Percentiles rank a stretch among this genome's conserved stretches.
These are phyloP conservation scores for Procambarus clarkii DNA, from an alignment of 1,140 invertebrate species.

Conservation along the genomic window DNA sequence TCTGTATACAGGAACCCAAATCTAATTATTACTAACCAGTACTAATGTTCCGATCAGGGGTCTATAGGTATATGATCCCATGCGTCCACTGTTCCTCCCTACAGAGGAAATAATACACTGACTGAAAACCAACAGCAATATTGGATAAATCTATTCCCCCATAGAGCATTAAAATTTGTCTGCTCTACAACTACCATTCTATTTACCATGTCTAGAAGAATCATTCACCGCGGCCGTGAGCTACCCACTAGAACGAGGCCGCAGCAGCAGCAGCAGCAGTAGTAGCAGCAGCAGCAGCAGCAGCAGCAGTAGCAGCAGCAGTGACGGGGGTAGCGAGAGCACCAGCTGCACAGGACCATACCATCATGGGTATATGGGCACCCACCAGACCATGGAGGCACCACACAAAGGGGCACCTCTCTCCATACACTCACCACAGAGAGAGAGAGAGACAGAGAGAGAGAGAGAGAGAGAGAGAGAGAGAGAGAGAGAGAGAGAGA, in stretches of 20 bases:
- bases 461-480: no score
- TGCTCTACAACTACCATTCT: conserved; percentile 63
- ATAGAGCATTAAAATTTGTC: conserved; percentile 44
- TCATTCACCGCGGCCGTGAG: conserved; percentile 63
- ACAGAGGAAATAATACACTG: conserved; percentile 53
- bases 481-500: no score
- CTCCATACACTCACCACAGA: neutral
- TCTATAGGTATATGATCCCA: conserved; percentile 62
- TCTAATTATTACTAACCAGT: conserved; percentile 38
- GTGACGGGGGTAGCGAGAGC: neutral
- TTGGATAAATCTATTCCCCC: conserved; percentile 56
- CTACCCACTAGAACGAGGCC: conserved; percentile 67
- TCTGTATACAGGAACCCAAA: conserved; percentile 46
- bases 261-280: conserved; percentile 61
- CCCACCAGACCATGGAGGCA: neutral
- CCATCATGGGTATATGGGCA: neutral
- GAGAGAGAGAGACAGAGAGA: neutral
- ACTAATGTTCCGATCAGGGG: conserved; percentile 57
- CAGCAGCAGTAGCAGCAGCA: no score
- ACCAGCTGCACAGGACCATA: conserved; percentile 15
- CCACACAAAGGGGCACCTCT: neutral
- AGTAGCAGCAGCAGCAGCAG: conserved; percentile 47
- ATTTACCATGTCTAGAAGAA: conserved; percentile 65
- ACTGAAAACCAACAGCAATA: conserved; percentile 62
- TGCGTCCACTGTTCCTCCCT: conserved; percentile 64